Evolutionary conservation across 1,140 invertebrate genomes (phyloP).

Genomic region (Tetraneura akinire): DNA sequence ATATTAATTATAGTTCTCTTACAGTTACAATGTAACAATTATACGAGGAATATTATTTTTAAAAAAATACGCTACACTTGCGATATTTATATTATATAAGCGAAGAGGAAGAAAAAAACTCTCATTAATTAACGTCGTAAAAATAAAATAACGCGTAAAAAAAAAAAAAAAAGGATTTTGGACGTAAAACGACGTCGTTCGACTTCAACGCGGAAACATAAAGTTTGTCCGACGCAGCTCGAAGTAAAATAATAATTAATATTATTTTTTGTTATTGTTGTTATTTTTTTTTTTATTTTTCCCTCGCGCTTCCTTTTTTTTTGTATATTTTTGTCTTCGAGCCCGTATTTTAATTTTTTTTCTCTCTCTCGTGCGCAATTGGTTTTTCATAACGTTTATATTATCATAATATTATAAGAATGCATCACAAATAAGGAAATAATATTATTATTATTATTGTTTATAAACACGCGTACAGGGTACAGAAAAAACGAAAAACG

Average conservation of each 20-base stretch:
- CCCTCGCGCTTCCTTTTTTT: no score
- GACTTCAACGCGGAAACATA: not conserved
- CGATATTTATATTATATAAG: no score
- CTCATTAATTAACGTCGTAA: conserved; percentile 2
- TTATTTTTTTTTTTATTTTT: not conserved
- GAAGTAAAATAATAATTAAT: not conserved
- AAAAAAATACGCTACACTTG: no score
- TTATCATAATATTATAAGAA: no score
- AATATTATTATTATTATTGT: no score
- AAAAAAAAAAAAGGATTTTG: not conserved
- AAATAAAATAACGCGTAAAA: not conserved
- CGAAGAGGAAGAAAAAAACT: not conserved
- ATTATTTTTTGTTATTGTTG: not conserved
- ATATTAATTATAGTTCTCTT: no score
- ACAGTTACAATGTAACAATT: no score
- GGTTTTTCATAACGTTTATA: no score
- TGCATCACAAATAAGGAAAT: not conserved
- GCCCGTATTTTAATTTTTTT: not conserved
- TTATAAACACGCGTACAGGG: not conserved
- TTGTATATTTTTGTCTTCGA: no score
- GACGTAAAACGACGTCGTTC: not conserved
- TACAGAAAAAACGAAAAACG: not conserved
- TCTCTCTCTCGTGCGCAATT: not conserved
- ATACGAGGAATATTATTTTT: no score
- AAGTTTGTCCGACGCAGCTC: not conserved